Conservation (phyloP, 2,888 invertebrate genomes). For the Thera obeliscata region DNA sequence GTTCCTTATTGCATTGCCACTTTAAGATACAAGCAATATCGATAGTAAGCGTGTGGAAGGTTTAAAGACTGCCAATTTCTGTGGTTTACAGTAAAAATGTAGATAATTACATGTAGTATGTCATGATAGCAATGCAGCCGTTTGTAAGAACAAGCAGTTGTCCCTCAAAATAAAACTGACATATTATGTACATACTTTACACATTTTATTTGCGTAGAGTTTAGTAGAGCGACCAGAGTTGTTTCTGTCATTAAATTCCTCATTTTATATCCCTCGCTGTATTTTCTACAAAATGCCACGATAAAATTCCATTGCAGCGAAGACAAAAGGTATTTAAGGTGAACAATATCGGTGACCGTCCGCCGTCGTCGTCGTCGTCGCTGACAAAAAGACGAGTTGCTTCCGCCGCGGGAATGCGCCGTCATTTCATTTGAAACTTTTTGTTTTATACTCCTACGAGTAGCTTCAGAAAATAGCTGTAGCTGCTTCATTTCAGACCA, state of each 20-base stretch:
- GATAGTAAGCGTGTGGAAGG: too few relatives aligned
- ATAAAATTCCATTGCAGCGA: slow-evolving; percentile 28
- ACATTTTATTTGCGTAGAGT: neutral
- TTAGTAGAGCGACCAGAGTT: neutral
- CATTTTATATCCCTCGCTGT: slow-evolving; percentile 2
- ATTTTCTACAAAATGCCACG: slow-evolving; percentile 23
- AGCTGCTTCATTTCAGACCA: neutral
- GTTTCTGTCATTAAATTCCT: neutral
- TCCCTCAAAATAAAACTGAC: too few relatives aligned
- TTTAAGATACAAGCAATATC: too few relatives aligned
- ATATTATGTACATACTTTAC: neutral
- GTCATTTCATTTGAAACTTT: slow-evolving; percentile 22
- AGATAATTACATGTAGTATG: too few relatives aligned
- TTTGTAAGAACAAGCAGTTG: too few relatives aligned
- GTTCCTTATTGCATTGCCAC: too few relatives aligned
- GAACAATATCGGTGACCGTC: slow-evolving; percentile 33
- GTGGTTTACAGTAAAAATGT: too few relatives aligned
- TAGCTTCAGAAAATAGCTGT: neutral
- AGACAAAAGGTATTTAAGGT: slow-evolving; percentile 38
- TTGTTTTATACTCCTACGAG: slow-evolving; percentile 13
- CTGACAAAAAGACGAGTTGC: slow-evolving; percentile 28
- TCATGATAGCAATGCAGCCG: too few relatives aligned
- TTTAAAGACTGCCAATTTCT: too few relatives aligned
- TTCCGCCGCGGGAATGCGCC: slow-evolving; percentile 18
- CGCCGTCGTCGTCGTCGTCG: neutral